Evolutionary conservation across 2,888 invertebrate genomes (phyloP).

Genomic region (Nemurella pictetii): DNA sequence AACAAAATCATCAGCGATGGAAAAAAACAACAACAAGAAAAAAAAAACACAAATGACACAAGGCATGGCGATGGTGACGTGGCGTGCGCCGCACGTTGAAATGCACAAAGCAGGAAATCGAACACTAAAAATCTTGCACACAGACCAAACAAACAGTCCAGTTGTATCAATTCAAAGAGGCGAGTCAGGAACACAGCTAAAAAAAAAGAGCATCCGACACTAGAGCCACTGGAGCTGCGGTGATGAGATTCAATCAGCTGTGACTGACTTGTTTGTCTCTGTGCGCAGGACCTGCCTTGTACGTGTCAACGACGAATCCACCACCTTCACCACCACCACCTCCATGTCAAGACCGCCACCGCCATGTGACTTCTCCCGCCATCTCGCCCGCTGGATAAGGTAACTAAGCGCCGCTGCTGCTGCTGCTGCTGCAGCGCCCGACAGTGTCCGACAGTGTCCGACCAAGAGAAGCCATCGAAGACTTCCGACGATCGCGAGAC

Average conservation of each 20-base stretch:
- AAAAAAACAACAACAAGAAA: background rate
- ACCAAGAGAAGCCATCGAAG: no score
- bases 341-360: background rate
- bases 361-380: background rate
- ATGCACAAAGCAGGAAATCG: constrained; percentile 5
- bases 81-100: background rate
- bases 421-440: no score
- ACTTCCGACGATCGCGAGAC: background rate
- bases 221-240: constrained; percentile 49
- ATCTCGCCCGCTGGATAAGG: constrained; percentile 1
- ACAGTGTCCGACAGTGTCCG: no score
- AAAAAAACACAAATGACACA: constrained; percentile 20
- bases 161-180: background rate
- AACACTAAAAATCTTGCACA: constrained; percentile 29
- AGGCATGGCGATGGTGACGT: background rate
- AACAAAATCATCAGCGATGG: background rate
- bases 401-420: background rate
- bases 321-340: background rate
- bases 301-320: constrained; percentile 23
- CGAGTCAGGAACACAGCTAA: constrained; percentile 32
- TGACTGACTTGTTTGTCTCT: constrained; percentile 53
- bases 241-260: constrained; percentile 49
- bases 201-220: constrained; percentile 13
- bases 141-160: constrained; percentile 32
- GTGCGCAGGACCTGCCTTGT: constrained; percentile 55